Evolutionary conservation across 2,113 vertebrate genomes (phyloP).

Genomic region (Coryphaenoides rupestris): DNA sequence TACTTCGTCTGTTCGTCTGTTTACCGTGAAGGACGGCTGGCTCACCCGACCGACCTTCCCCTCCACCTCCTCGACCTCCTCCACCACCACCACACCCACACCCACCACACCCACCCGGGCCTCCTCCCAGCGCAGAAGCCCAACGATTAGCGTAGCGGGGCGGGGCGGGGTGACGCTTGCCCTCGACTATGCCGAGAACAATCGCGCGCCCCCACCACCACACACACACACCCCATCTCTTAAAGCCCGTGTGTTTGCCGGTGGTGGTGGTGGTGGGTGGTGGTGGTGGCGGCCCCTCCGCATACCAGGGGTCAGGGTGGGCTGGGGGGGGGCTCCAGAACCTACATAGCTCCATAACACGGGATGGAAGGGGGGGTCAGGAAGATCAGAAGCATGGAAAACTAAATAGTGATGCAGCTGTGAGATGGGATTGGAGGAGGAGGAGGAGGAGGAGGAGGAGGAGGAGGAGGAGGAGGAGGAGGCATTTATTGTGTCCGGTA

Average conservation of each 20-base stretch:
- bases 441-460: conserved; percentile 39
- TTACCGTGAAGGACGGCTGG: conserved; percentile 52
- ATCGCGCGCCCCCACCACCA: conserved; percentile 33
- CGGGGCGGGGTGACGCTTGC: conserved; percentile 48
- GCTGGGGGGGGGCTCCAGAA: too few relatives aligned
- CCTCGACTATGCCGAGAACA: conserved; percentile 34
- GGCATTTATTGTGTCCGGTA: conserved; percentile 43
- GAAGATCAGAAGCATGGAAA: conserved; percentile 50
- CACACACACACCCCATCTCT: conserved; percentile 37
- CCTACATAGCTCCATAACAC: conserved; percentile 46
- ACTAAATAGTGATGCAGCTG: conserved; percentile 60
- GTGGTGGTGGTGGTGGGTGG: too few relatives aligned
- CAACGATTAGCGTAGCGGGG: conserved; percentile 30
- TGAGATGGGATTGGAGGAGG: conserved; percentile 39
- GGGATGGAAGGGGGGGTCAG: too few relatives aligned
- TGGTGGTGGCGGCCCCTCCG: conserved; percentile 7
- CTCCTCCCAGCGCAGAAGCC: background rate
- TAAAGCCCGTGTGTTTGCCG: conserved; percentile 24
- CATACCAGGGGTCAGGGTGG: conserved; percentile 58
- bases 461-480: conserved; percentile 45
- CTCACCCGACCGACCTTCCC: too few relatives aligned
- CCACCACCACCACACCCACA: too few relatives aligned
- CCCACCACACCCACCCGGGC: conserved; percentile 9
- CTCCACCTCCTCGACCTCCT: too few relatives aligned
- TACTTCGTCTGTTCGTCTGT: conserved; percentile 54